phyloP scores from a whole-genome alignment of 53 echinoderm and acorn worm species.

The Patiria pectinifera region DNA sequence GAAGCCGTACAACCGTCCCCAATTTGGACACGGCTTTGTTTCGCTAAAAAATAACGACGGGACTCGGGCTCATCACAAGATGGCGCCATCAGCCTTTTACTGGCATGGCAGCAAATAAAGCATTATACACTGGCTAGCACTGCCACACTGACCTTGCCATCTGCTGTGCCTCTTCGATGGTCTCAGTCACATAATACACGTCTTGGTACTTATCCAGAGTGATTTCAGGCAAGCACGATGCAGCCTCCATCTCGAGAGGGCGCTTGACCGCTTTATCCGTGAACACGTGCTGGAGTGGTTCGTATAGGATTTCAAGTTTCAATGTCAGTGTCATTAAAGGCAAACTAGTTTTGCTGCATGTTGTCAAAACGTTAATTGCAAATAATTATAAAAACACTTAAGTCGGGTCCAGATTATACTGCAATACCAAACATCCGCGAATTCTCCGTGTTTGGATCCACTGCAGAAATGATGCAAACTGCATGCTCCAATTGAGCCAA shows the following conservation, averaged over 20 bases:
- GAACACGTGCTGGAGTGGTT: slow-evolving; percentile 72
- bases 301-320: background rate
- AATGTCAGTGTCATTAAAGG: background rate
- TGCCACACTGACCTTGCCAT: slow-evolving; percentile 72
- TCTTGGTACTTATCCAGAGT: slow-evolving; percentile 76
- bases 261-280: slow-evolving; percentile 74
- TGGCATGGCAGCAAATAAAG: background rate
- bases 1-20: no score
- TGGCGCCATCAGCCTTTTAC: background rate
- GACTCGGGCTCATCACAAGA: background rate
- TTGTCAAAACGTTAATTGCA: no score
- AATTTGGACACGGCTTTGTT: no score
- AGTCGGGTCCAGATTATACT: no score
- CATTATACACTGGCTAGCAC: no score
- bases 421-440: no score
- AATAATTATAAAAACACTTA: no score
- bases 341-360: no score
- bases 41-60: background rate
- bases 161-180: slow-evolving; percentile 81
- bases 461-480: no score
- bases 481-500: no score
- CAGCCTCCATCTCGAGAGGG: slow-evolving; percentile 79
- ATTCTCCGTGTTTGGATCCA: no score
- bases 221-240: slow-evolving; percentile 25
- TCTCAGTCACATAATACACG: slow-evolving; percentile 78